phyloP scores from a whole-genome alignment of 2,888 invertebrate genomes.

The Xestobium rufovillosum region DNA sequence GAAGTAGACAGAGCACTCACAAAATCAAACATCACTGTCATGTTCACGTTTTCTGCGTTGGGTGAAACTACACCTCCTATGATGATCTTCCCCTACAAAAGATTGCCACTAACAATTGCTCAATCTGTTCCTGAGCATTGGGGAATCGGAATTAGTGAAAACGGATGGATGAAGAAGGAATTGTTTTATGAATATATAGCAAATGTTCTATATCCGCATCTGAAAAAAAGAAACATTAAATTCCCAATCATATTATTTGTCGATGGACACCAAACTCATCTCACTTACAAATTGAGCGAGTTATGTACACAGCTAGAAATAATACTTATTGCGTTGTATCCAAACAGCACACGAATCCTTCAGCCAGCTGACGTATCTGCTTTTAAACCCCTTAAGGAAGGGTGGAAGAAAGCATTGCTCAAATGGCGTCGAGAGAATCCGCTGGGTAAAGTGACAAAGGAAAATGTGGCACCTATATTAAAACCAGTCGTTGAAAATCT shows the following conservation, averaged over 20 bases:
- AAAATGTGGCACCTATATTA: constrained; percentile 13
- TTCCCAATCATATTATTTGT: constrained; percentile 37
- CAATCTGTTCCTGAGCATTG: constrained; percentile 33
- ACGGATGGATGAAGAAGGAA: constrained; percentile 40
- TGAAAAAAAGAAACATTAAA: constrained; percentile 24
- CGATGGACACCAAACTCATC: constrained; percentile 27
- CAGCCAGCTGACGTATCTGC: constrained; percentile 27
- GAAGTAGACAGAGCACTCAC: constrained; percentile 28
- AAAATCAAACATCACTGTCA: constrained; percentile 33
- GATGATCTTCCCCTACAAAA: constrained; percentile 34
- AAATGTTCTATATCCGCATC: constrained; percentile 32
- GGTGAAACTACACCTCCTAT: constrained; percentile 32
- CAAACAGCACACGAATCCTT: constrained; percentile 26
- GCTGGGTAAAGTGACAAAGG: constrained; percentile 11
- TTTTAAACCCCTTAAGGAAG: constrained; percentile 21
- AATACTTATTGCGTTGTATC: constrained; percentile 24
- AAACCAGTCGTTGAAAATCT: constrained; percentile 7
- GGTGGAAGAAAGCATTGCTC: constrained; percentile 27
- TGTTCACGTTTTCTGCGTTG: constrained; percentile 34
- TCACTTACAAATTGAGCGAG: constrained; percentile 17
- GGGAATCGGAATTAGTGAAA: constrained; percentile 36
- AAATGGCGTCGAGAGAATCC: constrained; percentile 26
- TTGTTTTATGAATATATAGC: constrained; percentile 37
- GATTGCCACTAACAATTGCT: constrained; percentile 32
- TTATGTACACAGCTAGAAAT: constrained; percentile 17